phyloP scores from a whole-genome alignment of 2,888 invertebrate species.

The Eristalis tenax region DNA sequence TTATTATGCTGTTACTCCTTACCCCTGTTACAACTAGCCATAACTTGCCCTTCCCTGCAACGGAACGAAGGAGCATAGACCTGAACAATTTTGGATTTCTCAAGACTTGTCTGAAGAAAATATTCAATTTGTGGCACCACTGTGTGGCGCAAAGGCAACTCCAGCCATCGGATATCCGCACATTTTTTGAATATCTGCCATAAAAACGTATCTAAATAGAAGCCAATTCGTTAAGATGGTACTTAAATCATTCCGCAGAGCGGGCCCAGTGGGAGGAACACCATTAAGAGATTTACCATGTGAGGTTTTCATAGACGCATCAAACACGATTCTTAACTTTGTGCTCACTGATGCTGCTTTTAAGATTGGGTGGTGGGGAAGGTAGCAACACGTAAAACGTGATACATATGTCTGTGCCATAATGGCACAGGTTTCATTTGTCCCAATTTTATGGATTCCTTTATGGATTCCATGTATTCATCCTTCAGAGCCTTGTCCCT shows the following conservation, averaged over 20 bases:
- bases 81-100: too few species aligned
- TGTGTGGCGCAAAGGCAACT: too few species aligned
- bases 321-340: neutral
- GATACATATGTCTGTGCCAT: neutral
- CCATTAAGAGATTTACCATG: slow-evolving; percentile 36
- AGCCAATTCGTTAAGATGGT: slow-evolving; percentile 41
- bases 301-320: neutral
- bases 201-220: slow-evolving; percentile 28
- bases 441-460: neutral
- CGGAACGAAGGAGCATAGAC: too few species aligned
- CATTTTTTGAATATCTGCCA: slow-evolving; percentile 48
- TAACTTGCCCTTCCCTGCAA: too few species aligned
- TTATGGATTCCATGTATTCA: neutral
- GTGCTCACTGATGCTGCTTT: neutral
- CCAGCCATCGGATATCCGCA: too few species aligned
- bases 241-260: slow-evolving; percentile 44
- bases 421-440: neutral
- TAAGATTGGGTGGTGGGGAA: neutral
- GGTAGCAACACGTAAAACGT: neutral
- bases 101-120: too few species aligned
- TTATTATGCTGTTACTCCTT: too few species aligned
- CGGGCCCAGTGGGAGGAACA: too few species aligned
- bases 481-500: too few species aligned
- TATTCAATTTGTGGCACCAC: too few species aligned
- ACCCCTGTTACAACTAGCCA: too few species aligned